Percentiles rank a stretch among this genome's conserved stretches.
These are phyloP conservation scores for Channa striata DNA, from an alignment of 2,797 vertebrate genomes.

Conservation along the genomic window DNA sequence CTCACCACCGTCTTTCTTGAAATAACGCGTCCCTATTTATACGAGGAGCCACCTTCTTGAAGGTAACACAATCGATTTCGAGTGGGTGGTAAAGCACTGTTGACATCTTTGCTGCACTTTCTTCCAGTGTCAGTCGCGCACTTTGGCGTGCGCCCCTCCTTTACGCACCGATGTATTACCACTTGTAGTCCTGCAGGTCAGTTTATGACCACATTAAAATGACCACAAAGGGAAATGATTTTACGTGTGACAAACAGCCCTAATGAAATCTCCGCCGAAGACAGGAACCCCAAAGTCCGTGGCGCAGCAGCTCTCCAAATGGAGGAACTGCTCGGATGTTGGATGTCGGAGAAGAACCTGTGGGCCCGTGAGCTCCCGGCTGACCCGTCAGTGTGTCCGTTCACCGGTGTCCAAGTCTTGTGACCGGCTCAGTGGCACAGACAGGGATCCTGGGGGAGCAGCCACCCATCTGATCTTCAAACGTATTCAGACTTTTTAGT, in stretches of 20 bases:
- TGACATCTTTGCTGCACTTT: conserved; percentile 87
- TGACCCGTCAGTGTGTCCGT: conserved; percentile 70
- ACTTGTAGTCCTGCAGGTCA: conserved; percentile 30
- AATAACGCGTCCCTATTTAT: conserved; percentile 89
- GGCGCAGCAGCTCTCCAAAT: conserved; percentile 43
- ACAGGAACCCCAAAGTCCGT: conserved; percentile 4
- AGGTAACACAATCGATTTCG: conserved; percentile 92
- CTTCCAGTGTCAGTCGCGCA: conserved; percentile 83
- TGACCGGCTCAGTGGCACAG: conserved; percentile 78
- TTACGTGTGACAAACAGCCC: conserved; percentile 1
- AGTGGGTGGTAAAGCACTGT: conserved; percentile 91
- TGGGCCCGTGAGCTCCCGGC: conserved; percentile 62
- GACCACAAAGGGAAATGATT: background rate
- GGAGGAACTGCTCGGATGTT: conserved; percentile 69
- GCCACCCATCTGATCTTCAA: conserved; percentile 31
- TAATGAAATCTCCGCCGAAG: conserved; percentile 29
- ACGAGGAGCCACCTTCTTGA: conserved; percentile 85
- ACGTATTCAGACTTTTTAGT: background rate
- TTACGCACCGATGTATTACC: conserved; percentile 74
- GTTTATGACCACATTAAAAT: conserved; percentile 31
- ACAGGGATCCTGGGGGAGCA: conserved; percentile 68
- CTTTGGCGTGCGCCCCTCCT: conserved; percentile 84
- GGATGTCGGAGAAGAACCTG: conserved; percentile 54
- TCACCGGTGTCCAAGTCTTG: conserved; percentile 78
- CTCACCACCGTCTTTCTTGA: conserved; percentile 79